These are phyloP conservation scores for Mesorhabditis sp. DNA, from an alignment of 2,888 invertebrate genomes.

Conservation along the genomic window DNA sequence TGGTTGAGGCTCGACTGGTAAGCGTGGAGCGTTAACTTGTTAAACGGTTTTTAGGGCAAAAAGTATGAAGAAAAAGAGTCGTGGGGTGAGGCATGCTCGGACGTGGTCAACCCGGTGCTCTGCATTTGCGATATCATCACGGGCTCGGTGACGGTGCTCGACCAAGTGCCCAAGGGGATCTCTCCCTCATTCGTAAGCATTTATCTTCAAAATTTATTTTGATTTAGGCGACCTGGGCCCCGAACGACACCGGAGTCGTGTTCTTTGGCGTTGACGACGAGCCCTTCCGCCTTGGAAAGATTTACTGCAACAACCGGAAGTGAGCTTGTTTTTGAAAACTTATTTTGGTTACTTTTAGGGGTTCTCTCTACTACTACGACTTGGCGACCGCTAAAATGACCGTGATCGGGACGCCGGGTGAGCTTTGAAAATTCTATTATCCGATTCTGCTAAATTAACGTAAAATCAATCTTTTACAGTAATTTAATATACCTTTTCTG, in stretches of 20 bases:
- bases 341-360: conserved; percentile 24
- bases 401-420: conserved; percentile 22
- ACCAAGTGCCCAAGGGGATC: conserved; percentile 38
- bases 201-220: not conserved
- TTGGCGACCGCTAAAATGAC: conserved; percentile 30
- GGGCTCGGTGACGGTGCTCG: conserved; percentile 36
- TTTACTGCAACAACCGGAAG: conserved; percentile 49
- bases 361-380: conserved; percentile 46
- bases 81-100: conserved; percentile 51
- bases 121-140: conserved; percentile 44
- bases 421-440: not conserved
- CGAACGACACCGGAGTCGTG: conserved; percentile 50
- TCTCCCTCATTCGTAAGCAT: conserved; percentile 37
- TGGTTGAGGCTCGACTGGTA: conserved; percentile 38
- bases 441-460: too few relatives aligned
- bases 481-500: not conserved
- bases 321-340: conserved; percentile 3
- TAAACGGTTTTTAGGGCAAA: conserved; percentile 38
- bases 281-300: conserved; percentile 45
- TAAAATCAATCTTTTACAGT: not conserved
- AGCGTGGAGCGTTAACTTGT: conserved; percentile 10
- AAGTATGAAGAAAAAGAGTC: conserved; percentile 45
- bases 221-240: conserved; percentile 46
- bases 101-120: conserved; percentile 48
- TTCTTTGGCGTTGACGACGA: conserved; percentile 47